These are phyloP conservation scores for Acanthoscelides obtectus DNA, from an alignment of 2,888 invertebrate genomes.

Conservation along the genomic window DNA sequence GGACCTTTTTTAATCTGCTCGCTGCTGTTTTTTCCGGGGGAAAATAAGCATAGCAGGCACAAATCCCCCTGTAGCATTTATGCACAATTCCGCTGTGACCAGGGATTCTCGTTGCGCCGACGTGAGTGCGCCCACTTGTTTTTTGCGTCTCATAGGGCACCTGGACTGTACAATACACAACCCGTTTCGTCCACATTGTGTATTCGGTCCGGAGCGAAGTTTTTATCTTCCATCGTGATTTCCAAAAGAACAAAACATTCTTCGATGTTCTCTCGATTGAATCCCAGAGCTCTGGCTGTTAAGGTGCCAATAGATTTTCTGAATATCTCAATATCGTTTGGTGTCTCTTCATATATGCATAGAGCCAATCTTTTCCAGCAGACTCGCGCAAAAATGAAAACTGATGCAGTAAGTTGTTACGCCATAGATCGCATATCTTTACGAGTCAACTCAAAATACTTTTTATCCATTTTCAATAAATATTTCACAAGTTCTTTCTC, in stretches of 20 bases:
- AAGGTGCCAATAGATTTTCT: background rate
- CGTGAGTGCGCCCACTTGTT: no score
- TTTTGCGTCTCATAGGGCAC: no score
- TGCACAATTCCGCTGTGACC: no score
- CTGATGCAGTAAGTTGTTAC: constrained; percentile 13
- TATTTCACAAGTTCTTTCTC: constrained; percentile 11
- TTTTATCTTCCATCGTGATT: constrained; percentile 10
- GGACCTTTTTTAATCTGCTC: constrained; percentile 6
- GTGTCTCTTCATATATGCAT: background rate
- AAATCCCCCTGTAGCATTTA: no score
- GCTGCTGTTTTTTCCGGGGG: constrained; percentile 5
- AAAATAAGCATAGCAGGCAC: no score
- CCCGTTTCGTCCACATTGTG: constrained; percentile 14
- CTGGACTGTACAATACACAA: constrained; percentile 13
- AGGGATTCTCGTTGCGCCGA: no score
- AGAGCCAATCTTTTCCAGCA: constrained; percentile 1
- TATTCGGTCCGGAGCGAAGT: constrained; percentile 10
- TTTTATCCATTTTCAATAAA: constrained; percentile 12
- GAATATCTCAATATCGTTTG: background rate
- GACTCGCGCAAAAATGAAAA: constrained; percentile 13
- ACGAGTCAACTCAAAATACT: constrained; percentile 16
- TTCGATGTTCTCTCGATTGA: constrained; percentile 14
- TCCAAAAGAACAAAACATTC: constrained; percentile 14
- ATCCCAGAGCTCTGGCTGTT: constrained; percentile 13
- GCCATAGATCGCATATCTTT: constrained; percentile 12